phyloP scores from a whole-genome alignment of 2,797 vertebrate species.

The Myotis myotis region DNA sequence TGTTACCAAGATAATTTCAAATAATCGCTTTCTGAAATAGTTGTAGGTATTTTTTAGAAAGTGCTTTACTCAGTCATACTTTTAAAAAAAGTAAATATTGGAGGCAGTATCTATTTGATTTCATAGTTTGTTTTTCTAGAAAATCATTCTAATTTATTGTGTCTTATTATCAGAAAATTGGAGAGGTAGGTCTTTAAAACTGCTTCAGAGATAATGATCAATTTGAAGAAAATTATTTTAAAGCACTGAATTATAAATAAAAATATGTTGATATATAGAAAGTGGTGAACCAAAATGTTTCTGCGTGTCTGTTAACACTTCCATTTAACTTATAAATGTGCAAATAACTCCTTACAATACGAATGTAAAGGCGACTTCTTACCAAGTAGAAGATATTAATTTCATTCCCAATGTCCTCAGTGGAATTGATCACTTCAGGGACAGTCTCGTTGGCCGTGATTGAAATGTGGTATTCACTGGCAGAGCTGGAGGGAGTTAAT shows the following conservation, averaged over 20 bases:
- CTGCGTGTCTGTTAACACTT: neutral
- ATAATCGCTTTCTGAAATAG: neutral
- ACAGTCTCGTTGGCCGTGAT: conserved; percentile 90
- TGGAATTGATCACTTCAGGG: conserved; percentile 87
- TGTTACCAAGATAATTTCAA: neutral
- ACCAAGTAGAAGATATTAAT: conserved; percentile 92
- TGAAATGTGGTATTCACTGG: conserved; percentile 87
- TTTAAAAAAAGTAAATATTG: neutral
- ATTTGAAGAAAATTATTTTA: conserved; percentile 37
- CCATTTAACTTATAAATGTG: neutral
- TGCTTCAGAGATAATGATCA: neutral
- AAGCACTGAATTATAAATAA: conserved; percentile 4
- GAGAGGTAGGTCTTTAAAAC: neutral
- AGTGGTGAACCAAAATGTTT: neutral
- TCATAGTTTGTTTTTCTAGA: neutral
- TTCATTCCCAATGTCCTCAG: conserved; percentile 90
- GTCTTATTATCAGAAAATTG: neutral
- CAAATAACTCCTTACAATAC: neutral
- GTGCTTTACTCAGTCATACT: neutral
- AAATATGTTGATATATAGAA: neutral
- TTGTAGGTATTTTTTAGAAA: neutral
- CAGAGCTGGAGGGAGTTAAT: conserved; percentile 76
- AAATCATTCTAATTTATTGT: neutral
- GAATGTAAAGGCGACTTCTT: conserved; percentile 76
- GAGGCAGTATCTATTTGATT: neutral